phyloP scores from a whole-genome alignment of 2,888 invertebrate genomes.

The Amblyteles armatorius region DNA sequence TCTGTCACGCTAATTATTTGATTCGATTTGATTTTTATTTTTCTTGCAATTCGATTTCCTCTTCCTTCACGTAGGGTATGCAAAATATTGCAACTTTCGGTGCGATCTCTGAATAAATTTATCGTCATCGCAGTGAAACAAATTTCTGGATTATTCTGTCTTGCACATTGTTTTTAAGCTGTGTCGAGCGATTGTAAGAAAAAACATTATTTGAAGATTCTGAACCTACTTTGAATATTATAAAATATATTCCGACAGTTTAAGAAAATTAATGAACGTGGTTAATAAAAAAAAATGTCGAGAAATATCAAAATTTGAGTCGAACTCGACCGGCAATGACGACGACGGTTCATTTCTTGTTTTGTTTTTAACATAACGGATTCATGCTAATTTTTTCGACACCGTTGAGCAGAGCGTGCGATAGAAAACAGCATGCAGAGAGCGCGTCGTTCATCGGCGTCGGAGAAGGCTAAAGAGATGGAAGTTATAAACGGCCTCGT shows the following conservation, averaged over 20 bases:
- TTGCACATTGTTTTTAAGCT: neutral
- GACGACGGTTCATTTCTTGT: neutral
- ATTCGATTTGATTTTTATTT: neutral
- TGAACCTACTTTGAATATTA: too few relatives aligned
- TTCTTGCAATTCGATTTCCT: neutral
- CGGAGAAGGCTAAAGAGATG: slow-evolving; percentile 78
- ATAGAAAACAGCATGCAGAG: slow-evolving; percentile 49
- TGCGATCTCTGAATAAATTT: neutral
- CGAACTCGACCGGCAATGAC: too few relatives aligned
- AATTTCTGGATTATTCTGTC: too few relatives aligned
- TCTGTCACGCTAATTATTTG: neutral
- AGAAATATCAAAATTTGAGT: too few relatives aligned
- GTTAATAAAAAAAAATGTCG: neutral
- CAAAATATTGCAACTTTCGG: neutral
- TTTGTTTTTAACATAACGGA: neutral
- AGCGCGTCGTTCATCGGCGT: slow-evolving; percentile 76
- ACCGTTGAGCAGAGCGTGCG: slow-evolving; percentile 27
- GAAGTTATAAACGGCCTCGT: slow-evolving; percentile 78
- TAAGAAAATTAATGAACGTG: too few relatives aligned
- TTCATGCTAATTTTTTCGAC: neutral
- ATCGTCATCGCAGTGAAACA: neutral
- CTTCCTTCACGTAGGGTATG: slow-evolving; percentile 27
- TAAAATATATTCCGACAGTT: too few relatives aligned
- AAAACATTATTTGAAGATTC: too few relatives aligned
- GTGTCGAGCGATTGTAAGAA: too few relatives aligned